Base-by-base conservation (phyloP, 2,113 vertebrate genomes). In the Dermatemys mawii region DNA sequence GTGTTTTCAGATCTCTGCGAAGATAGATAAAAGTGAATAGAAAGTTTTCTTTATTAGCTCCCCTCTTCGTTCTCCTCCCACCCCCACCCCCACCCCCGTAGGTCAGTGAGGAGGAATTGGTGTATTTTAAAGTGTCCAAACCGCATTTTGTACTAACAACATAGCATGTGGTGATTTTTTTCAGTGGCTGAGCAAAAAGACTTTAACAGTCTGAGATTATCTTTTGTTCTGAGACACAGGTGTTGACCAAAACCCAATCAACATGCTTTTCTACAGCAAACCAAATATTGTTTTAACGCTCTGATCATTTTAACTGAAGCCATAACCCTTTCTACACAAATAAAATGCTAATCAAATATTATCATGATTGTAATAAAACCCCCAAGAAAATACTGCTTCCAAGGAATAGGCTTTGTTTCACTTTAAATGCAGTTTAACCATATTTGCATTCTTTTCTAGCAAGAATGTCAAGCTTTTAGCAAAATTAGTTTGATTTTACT, bases 111-210 rank as follows among this genome's bases (percentile, higher is more conserved):
- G 60, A 70, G 81, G 78, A 85, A 85, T 2, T 75, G 73, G 38
- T 94, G 85, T 26, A 60, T 79, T 93, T 44, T 81, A 1, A 92
- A 67, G 73, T 78, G n/a, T 54, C 46, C 32, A 6, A 53, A 2
- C 55, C 49, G 29, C n/a, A 48, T 50, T 53, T 63, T 49, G n/a
- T 76, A 26, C 84, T 82, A 2, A 78, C 76, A 50, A 16, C 54
- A 90, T 89, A 84, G 88, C 96, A 76, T 81, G 90, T 97, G 93
- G 86, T 95, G 97, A 97, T 97, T 98, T 70, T 70, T 70, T 98
- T 98, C 98, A 97, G 96, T 98, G 98, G 97, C 98, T 98, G 95
- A 97, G 97, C 95, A 91, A 81, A 89, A 97, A 97, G 93, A 97
- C 93, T 97, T 95, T 97, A 97, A 98, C 55, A 19, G 12, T 32